phyloP scores from a whole-genome alignment of 2,797 vertebrate species.

The Smutsia temminckii region DNA sequence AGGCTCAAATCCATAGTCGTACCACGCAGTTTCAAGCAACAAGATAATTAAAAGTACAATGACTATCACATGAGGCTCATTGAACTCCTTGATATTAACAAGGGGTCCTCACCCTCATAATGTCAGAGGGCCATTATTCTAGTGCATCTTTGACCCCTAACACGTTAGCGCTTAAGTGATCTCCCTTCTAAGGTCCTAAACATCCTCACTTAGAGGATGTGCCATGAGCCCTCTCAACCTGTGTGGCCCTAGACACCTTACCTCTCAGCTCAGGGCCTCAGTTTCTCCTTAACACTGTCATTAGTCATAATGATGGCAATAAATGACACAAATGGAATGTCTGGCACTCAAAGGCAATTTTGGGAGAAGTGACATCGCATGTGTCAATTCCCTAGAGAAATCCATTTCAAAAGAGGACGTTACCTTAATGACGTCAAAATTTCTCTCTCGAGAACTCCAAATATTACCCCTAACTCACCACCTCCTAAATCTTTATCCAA shows the following conservation, averaged over 20 bases:
- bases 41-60: conserved; percentile 73
- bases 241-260: neutral
- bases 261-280: neutral
- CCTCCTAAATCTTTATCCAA: neutral
- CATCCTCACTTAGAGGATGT: neutral
- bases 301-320: neutral
- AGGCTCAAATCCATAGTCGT: neutral
- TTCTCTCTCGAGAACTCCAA: conserved; percentile 21
- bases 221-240: neutral
- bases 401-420: neutral
- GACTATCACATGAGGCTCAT: conserved; percentile 64
- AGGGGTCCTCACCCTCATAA: conserved; percentile 71
- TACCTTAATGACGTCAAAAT: neutral
- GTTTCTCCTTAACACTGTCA: neutral
- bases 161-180: neutral
- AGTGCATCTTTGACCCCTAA: neutral
- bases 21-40: conserved; percentile 54
- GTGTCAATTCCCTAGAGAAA: neutral
- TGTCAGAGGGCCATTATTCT: conserved; percentile 43
- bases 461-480: neutral
- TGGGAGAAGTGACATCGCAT: neutral
- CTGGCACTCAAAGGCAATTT: neutral
- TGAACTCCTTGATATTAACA: conserved; percentile 73
- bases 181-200: neutral
- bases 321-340: neutral